Evolutionary conservation across 2,113 vertebrate species (phyloP).

Genomic region (Aramus guarauna): DNA sequence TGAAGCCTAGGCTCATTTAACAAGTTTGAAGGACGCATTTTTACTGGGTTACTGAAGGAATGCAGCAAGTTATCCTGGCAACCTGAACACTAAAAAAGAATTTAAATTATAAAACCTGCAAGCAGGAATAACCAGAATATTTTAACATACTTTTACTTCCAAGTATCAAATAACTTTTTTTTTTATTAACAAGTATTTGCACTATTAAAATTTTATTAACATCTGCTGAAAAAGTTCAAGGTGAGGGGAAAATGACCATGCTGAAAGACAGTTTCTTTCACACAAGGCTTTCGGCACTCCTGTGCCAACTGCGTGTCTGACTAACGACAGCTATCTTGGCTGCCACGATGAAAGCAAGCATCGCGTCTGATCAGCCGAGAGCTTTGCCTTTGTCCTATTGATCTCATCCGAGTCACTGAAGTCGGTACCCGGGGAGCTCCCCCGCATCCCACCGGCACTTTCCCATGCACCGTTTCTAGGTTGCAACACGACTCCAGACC

Average conservation of each 20-base stretch:
- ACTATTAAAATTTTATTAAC: conserved; percentile 12
- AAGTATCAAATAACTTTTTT: not conserved
- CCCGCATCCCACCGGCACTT: not conserved
- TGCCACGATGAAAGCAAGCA: conserved; percentile 53
- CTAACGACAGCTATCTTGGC: conserved; percentile 10
- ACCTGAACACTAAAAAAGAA: not conserved
- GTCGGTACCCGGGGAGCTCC: not conserved
- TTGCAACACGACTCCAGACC: not conserved
- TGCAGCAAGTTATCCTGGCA: not conserved
- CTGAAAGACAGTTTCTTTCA: conserved; percentile 37
- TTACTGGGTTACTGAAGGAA: not conserved
- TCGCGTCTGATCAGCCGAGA: not conserved
- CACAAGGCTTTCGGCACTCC: not conserved
- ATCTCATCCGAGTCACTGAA: not conserved
- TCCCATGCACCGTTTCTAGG: not conserved
- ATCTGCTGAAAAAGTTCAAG: conserved; percentile 24
- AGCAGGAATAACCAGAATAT: not conserved
- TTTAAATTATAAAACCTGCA: not conserved
- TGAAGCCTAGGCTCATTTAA: not conserved
- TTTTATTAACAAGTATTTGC: not conserved
- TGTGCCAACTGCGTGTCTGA: not conserved
- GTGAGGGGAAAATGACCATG: not conserved
- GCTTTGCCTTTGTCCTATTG: not conserved
- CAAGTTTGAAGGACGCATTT: not conserved
- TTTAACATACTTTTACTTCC: not conserved